phyloP scores from a whole-genome alignment of 1,140 invertebrate genomes.

The Drosophila auraria region DNA sequence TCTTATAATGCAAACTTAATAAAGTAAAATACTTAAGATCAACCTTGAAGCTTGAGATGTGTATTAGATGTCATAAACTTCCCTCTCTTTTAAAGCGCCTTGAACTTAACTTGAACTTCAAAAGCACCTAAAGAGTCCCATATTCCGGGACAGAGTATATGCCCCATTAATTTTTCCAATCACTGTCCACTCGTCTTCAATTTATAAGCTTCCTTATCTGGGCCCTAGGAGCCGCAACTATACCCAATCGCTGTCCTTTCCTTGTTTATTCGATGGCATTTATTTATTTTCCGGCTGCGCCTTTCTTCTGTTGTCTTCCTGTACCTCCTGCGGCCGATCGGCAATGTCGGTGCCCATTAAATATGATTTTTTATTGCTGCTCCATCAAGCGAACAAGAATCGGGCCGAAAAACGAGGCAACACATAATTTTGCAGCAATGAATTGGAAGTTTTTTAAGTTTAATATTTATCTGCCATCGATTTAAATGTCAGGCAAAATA shows the following conservation, averaged over 20 bases:
- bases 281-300: conserved; percentile 48
- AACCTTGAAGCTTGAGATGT: background rate
- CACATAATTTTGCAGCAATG: conserved; percentile 75
- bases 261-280: conserved; percentile 53
- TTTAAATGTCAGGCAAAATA: conserved; percentile 75
- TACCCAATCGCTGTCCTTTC: conserved; percentile 20
- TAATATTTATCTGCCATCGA: conserved; percentile 79
- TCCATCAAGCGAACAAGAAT: conserved; percentile 36
- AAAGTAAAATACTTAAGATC: background rate
- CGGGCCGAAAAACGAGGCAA: conserved; percentile 40
- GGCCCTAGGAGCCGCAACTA: conserved; percentile 23
- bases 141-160: conserved; percentile 2
- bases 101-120: background rate
- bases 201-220: conserved; percentile 50
- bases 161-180: conserved; percentile 53
- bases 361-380: conserved; percentile 58
- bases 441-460: conserved; percentile 67
- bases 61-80: background rate
- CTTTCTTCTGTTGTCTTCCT: conserved; percentile 6
- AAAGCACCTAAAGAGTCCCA: background rate
- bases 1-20: too few species aligned
- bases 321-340: conserved; percentile 14
- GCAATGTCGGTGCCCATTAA: conserved; percentile 42
- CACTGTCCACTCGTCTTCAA: conserved; percentile 43
- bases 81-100: too few species aligned